Evolutionary conservation across 2,888 invertebrate species (phyloP).

Genomic region (Cerceris rybyensis): DNA sequence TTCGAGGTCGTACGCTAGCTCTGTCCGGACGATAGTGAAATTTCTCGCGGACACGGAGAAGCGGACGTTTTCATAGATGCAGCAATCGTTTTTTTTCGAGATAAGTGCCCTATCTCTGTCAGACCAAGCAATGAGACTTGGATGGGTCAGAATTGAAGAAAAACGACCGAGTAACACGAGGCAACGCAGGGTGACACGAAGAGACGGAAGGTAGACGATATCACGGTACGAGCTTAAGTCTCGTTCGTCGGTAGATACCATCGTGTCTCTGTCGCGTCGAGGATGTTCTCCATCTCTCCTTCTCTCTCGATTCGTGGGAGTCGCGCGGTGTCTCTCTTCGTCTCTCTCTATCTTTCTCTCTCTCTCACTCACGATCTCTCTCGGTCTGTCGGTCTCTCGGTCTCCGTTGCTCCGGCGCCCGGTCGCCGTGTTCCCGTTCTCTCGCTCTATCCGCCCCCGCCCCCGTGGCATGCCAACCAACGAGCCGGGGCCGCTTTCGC

Average conservation of each 20-base stretch:
- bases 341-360: conserved; percentile 13
- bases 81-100: too few relatives aligned
- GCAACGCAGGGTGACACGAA: too few relatives aligned
- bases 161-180: too few relatives aligned
- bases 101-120: too few relatives aligned
- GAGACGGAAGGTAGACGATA: not conserved
- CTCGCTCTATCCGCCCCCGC: conserved; percentile 65
- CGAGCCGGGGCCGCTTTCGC: conserved; percentile 78
- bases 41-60: too few relatives aligned
- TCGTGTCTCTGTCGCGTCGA: not conserved
- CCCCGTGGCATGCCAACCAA: conserved; percentile 76
- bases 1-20: too few relatives aligned
- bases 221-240: not conserved
- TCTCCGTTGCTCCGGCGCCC: conserved; percentile 29
- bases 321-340: conserved; percentile 4
- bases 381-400: conserved; percentile 20
- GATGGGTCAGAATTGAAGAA: too few relatives aligned
- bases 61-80: too few relatives aligned
- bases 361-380: conserved; percentile 24
- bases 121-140: too few relatives aligned
- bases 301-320: not conserved
- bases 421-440: conserved; percentile 59
- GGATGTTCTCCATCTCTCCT: not conserved
- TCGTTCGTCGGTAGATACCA: not conserved
- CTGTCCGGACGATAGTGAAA: too few relatives aligned